Evolutionary conservation across 2,113 vertebrate species (phyloP), one percentile per base, ranked within the genome.

Genomic region (Chloebia gouldiae): DNA sequence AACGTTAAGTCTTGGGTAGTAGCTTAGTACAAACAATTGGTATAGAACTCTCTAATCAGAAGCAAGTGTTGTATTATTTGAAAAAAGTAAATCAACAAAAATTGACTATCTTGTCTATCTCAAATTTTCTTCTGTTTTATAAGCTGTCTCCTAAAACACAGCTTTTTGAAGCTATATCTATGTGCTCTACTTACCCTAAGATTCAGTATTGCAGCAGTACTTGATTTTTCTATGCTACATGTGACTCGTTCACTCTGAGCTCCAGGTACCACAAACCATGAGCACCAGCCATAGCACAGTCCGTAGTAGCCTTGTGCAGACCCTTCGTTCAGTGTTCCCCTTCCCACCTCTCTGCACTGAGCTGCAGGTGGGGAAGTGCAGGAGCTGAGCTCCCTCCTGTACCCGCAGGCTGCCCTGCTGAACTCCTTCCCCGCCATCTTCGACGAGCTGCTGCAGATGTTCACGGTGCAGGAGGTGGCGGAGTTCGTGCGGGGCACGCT

Each of bases 401-500:
- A 1, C 13, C 95, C 45, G 1, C 98, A 99, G 99, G 99, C 99
- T 9, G 99, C 99, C 8, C 97, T 99, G 54, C 97, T 99, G 37
- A 99, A 99, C 98, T 99, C 99, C 4, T 99, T 99, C 95, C 99
- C 99, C 0, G 98, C 99, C 33, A 99, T 99, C 96, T 99, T 99
- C 37, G 99, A 99, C 2, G 99, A 99, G 97, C 98, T 99, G 89
- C 96, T 99, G 94, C 99, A 99, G 96, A 99, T 99, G 99, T 99
- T 99, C 93, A 99, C 99, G 1, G 99, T 99, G 80, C 99, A 99
- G 92, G 99, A 99, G 79, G 99, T 99, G 45, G 99, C 99, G 0
- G 99, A 99, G 97, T 99, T 99, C 31, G 99, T 99, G 81, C 97
- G 99, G 10, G 99, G 99, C 9, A 99, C 99, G 0, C 98, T 99